These are phyloP conservation scores for Actenoides lindsayi DNA, from an alignment of 2,113 vertebrate genomes.

Conservation along the genomic window DNA sequence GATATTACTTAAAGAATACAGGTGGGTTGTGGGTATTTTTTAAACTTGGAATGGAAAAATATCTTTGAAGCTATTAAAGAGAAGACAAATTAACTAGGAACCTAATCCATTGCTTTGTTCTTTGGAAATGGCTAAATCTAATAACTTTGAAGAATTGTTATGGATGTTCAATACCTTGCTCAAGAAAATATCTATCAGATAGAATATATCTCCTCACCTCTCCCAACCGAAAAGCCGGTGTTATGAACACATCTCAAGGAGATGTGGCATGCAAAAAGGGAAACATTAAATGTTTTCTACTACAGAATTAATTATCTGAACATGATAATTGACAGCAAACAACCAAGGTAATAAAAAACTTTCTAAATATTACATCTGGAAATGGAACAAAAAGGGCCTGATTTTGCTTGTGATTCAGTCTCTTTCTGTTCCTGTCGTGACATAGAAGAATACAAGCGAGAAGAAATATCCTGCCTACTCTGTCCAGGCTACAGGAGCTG, in stretches of 20 bases:
- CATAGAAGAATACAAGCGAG: not conserved
- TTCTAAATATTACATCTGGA: not conserved
- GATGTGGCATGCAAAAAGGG: not conserved
- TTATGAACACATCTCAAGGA: not conserved
- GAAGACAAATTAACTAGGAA: slow-evolving; percentile 22
- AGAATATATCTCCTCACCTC: not conserved
- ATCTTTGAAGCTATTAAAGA: slow-evolving; percentile 25
- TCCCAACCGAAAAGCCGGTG: not conserved
- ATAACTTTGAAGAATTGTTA: not conserved
- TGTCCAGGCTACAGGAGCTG: not conserved
- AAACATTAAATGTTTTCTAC: not conserved
- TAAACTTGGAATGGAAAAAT: not conserved
- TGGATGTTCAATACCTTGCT: not conserved
- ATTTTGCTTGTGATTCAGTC: not conserved
- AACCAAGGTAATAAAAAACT: not conserved
- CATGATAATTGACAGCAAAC: not conserved
- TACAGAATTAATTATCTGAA: not conserved
- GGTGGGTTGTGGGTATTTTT: not conserved
- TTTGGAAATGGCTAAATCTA: slow-evolving; percentile 15
- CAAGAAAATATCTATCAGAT: slow-evolving; percentile 20
- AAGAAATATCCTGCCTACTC: not conserved
- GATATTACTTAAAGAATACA: slow-evolving; percentile 3
- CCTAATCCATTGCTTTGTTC: slow-evolving; percentile 12
- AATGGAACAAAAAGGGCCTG: not conserved
- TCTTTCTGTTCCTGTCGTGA: not conserved